Percentiles rank a stretch among this genome's conserved stretches.
phyloP scores from a whole-genome alignment of 1,140 invertebrate species.

The Apis mellifera region Amel_HAv3.1 CM009946.2:4030501-4031000 shows the following conservation, averaged over 20 bases:
- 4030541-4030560: conserved; percentile 36
- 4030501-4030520: conserved; percentile 23
- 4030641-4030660: background rate
- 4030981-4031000: background rate
- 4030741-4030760: too few relatives aligned
- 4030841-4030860: too few relatives aligned
- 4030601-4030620: background rate
- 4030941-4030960: background rate
- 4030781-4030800: too few relatives aligned
- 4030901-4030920: background rate
- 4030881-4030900: background rate
- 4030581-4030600: conserved; percentile 15
- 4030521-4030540: conserved; percentile 46
- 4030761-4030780: too few relatives aligned
- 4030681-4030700: accelerated
- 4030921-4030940: background rate
- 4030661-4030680: background rate
- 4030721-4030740: too few relatives aligned
- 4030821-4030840: too few relatives aligned
- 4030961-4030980: background rate
- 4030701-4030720: too few relatives aligned
- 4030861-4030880: too few relatives aligned
- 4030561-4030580: background rate
- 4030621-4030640: background rate
- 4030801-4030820: too few relatives aligned